These are phyloP conservation scores for Drosophila greeni DNA, from an alignment of 2,888 invertebrate genomes.

Conservation along the genomic window DNA sequence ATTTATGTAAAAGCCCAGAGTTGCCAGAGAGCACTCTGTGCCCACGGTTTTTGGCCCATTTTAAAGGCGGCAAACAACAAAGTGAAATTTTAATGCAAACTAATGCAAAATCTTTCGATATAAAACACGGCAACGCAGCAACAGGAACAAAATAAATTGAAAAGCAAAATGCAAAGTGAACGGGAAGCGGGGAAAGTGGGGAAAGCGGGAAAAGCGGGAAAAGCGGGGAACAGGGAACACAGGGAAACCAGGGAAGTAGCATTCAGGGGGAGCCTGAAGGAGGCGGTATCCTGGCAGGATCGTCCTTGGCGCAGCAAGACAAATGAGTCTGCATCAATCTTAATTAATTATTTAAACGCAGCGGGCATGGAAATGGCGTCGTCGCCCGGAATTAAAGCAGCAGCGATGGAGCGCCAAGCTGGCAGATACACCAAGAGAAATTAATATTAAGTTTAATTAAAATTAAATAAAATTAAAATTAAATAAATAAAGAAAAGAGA, in stretches of 20 bases:
- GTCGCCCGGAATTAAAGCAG: conserved; percentile 62
- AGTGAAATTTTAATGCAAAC: conserved; percentile 73
- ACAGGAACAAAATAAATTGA: conserved; percentile 60
- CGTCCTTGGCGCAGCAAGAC: conserved; percentile 65
- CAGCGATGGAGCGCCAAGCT: conserved; percentile 34
- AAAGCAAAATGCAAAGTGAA: conserved; percentile 70
- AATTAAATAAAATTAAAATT: neutral
- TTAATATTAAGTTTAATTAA: neutral
- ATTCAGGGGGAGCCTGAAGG: neutral
- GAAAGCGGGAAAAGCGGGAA: neutral
- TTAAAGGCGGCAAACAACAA: conserved; percentile 66
- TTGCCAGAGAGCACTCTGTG: neutral
- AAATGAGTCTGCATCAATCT: conserved; percentile 75
- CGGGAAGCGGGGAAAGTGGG: conserved; percentile 22
- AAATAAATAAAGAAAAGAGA: too few relatives aligned
- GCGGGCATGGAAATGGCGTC: conserved; percentile 71
- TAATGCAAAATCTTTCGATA: conserved; percentile 70
- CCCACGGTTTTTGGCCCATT: conserved; percentile 25
- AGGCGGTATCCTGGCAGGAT: conserved; percentile 17
- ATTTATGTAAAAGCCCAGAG: conserved; percentile 49
- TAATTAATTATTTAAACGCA: conserved; percentile 75
- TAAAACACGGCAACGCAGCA: conserved; percentile 41
- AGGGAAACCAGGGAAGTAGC: neutral
- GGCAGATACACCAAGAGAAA: conserved; percentile 5
- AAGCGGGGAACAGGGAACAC: neutral